Percentiles rank a stretch among this genome's conserved stretches.
These are phyloP conservation scores for Jacana jacana DNA, from an alignment of 2,113 vertebrate species.

Conservation along the genomic window DNA sequence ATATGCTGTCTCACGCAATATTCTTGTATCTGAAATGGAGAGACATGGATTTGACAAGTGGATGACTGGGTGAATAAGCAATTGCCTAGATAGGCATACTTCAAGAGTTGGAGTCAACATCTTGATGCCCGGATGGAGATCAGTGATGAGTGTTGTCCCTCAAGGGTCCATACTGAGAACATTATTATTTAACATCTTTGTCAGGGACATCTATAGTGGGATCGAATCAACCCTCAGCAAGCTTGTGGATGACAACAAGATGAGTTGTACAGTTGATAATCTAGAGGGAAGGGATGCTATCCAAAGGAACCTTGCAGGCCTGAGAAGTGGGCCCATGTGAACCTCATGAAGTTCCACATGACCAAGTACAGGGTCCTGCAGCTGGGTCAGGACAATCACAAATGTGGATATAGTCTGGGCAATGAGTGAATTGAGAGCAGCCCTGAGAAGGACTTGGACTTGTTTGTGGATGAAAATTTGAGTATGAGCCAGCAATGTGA, in stretches of 20 bases:
- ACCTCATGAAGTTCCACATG: background rate
- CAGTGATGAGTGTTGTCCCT: background rate
- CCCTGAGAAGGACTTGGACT: background rate
- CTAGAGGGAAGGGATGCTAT: background rate
- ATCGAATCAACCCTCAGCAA: background rate
- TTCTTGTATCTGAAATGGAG: background rate
- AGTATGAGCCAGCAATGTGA: too few relatives aligned
- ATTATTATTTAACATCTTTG: background rate
- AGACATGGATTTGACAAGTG: background rate
- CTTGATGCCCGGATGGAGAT: rapidly evolving
- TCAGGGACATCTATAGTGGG: background rate
- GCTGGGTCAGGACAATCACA: background rate
- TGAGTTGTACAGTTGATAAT: background rate
- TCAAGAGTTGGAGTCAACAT: background rate
- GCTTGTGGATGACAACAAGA: background rate
- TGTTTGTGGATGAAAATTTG: background rate
- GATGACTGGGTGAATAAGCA: background rate
- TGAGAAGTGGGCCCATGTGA: background rate
- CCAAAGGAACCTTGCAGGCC: background rate
- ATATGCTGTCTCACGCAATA: background rate
- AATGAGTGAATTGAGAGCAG: background rate
- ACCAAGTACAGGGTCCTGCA: background rate
- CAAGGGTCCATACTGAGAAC: background rate
- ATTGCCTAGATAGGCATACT: background rate
- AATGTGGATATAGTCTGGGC: background rate